Evolutionary conservation across 2,113 vertebrate genomes (phyloP).

Genomic region (Hymenochirus boettgeri): DNA sequence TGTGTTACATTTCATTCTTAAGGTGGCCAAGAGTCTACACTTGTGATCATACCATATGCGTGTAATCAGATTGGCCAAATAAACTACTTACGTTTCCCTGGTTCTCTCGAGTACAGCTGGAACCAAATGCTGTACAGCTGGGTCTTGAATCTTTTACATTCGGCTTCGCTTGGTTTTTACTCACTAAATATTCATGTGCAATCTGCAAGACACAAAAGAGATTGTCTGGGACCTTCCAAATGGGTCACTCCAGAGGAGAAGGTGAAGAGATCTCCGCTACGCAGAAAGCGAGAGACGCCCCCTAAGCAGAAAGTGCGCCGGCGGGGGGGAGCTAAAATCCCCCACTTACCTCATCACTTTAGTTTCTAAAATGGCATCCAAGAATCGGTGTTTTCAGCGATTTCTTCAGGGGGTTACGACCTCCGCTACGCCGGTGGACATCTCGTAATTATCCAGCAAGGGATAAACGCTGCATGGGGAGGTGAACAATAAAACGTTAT

Average conservation of each 20-base stretch:
- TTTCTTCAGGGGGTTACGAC: slow-evolving; percentile 66
- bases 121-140: slow-evolving; percentile 84
- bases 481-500: too few relatives aligned
- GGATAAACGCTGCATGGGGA: slow-evolving; percentile 66
- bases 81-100: too few relatives aligned
- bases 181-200: slow-evolving; percentile 70
- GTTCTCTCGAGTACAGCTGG: slow-evolving; percentile 70
- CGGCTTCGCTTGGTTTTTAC: slow-evolving; percentile 59
- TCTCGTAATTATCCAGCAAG: slow-evolving; percentile 76
- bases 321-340: too few relatives aligned
- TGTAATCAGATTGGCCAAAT: too few relatives aligned
- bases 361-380: slow-evolving; percentile 69
- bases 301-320: too few relatives aligned
- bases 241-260: too few relatives aligned
- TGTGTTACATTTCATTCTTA: too few relatives aligned
- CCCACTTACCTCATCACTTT: slow-evolving; percentile 74
- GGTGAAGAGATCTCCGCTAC: too few relatives aligned
- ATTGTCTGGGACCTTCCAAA: neutral
- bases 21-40: too few relatives aligned
- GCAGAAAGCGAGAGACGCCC: too few relatives aligned
- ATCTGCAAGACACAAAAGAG: slow-evolving; percentile 47
- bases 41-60: too few relatives aligned
- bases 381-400: slow-evolving; percentile 64
- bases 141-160: slow-evolving; percentile 63
- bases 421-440: slow-evolving; percentile 64